A percentile compares a stretch with the other conserved stretches of the same genome.
Evolutionary conservation across 2,888 invertebrate species (phyloP).

Genomic region (Callinectes sapidus): DNA sequence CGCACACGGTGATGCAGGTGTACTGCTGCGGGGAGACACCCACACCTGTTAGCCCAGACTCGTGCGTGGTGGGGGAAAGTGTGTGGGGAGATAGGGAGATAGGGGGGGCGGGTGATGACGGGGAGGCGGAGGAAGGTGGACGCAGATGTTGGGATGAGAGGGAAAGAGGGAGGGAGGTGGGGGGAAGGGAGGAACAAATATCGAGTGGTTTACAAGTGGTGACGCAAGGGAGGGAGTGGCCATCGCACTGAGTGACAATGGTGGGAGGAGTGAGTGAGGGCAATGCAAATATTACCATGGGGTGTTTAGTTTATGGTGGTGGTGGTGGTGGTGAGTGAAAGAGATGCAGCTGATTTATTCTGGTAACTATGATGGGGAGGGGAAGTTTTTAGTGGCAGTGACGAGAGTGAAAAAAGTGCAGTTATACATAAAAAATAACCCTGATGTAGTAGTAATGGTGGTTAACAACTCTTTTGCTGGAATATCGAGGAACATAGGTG

Average conservation of each 20-base stretch:
- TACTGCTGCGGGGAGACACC: slow-evolving; percentile 55
- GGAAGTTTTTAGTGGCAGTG: background rate
- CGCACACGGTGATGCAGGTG: slow-evolving; percentile 64
- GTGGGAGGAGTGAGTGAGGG: background rate
- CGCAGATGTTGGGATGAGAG: background rate
- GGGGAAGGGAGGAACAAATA: background rate
- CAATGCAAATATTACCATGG: background rate
- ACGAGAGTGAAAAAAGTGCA: background rate
- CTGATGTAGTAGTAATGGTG: background rate
- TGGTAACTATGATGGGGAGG: background rate
- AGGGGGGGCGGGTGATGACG: background rate
- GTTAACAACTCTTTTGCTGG: background rate
- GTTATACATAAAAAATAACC: background rate
- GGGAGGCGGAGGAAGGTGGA: too few relatives aligned
- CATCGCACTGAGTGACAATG: background rate
- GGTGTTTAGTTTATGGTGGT: background rate
- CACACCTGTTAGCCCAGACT: slow-evolving; percentile 43
- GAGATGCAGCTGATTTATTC: background rate
- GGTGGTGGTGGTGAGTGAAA: background rate
- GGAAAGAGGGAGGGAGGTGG: background rate
- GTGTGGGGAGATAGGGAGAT: background rate
- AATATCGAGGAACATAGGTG: background rate
- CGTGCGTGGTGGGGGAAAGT: background rate
- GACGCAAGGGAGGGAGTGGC: background rate
- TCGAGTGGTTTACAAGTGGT: background rate